Evolutionary conservation across 2,888 invertebrate species (phyloP).

Genomic region (Lithophane leautieri): DNA sequence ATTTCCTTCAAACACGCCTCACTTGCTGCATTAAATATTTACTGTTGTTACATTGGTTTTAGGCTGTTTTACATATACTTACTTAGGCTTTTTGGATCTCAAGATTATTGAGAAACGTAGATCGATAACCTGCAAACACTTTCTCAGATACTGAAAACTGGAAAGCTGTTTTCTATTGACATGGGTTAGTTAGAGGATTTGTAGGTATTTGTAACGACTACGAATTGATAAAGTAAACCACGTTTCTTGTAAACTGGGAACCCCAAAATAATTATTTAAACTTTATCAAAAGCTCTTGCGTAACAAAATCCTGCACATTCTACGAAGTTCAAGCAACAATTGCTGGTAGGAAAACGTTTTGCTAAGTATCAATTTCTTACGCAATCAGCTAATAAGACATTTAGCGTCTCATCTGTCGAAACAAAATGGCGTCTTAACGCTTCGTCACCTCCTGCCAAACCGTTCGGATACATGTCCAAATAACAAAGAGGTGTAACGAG

Average conservation of each 20-base stretch:
- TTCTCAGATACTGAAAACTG: neutral
- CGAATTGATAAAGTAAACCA: neutral
- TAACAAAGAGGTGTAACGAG: constrained; percentile 82
- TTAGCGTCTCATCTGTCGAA: constrained; percentile 64
- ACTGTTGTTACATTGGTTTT: constrained; percentile 11
- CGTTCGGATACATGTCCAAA: constrained; percentile 77
- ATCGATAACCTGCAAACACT: neutral
- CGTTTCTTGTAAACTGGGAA: neutral
- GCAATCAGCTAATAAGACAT: constrained; percentile 58
- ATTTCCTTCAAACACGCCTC: constrained; percentile 63
- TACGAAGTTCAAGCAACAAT: neutral
- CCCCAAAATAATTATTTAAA: neutral
- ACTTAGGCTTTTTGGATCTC: neutral
- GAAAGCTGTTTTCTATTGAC: neutral
- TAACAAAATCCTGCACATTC: neutral
- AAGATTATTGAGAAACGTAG: neutral
- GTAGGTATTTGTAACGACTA: neutral
- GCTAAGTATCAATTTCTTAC: constrained; percentile 27
- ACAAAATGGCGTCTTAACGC: constrained; percentile 69
- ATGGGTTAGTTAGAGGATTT: neutral
- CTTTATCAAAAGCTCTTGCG: neutral
- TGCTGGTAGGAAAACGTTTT: neutral
- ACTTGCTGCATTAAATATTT: constrained; percentile 57
- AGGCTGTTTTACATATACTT: neutral
- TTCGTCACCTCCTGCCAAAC: constrained; percentile 65